Evolutionary conservation across 2,888 invertebrate genomes (phyloP), one percentile per base, ranked within the genome.

Genomic region (Heliconius ismenius): DNA sequence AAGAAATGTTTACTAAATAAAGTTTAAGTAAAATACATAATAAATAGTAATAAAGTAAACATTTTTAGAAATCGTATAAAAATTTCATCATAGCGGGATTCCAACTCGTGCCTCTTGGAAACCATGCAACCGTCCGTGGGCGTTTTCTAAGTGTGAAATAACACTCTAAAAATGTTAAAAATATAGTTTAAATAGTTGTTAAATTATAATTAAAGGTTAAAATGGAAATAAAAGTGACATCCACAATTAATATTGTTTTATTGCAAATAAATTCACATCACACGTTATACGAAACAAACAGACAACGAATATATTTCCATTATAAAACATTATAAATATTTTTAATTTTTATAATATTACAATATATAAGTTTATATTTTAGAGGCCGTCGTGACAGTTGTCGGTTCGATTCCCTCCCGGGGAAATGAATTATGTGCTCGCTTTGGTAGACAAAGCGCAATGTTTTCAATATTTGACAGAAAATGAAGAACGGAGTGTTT

Each of bases 251-350:
- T 73, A 76, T 74, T 58, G 26, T 77, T 64, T 78, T 79, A 77
- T 73, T 75, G 58, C 70, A 75, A 64, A 78, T 72, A 73, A 24
- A 65, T 68, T 54, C 79, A 78, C 77, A 72, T 72, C 78, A 79
- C 79, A 79, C 78, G 69, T 39, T 76, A 79, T 75, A 79, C 18
- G 32, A 73, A 76, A 58, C 67, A 65, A 76, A 70, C 60, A 68
- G 69, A 63, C 62, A 58, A 39, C 58, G 18, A 62, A 26, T 21
- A 11, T 63, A 36, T n/a, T 26, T 58, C 39, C 28, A 72, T 28
- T 43, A 54, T 36, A 36, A 36, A 74, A 74, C 26, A 58, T n/a
- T 60, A 72, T 65, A 49, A 54, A 43, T 26, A 74, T 32, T 24
- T 58, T n/a, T n/a, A 11, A n/a, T 58, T 58, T n/a, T n/a, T n/a